Evolutionary conservation across 2,888 invertebrate genomes (phyloP), one percentile per base, ranked within the genome.

Genomic region (Eristalis intricaria): DNA sequence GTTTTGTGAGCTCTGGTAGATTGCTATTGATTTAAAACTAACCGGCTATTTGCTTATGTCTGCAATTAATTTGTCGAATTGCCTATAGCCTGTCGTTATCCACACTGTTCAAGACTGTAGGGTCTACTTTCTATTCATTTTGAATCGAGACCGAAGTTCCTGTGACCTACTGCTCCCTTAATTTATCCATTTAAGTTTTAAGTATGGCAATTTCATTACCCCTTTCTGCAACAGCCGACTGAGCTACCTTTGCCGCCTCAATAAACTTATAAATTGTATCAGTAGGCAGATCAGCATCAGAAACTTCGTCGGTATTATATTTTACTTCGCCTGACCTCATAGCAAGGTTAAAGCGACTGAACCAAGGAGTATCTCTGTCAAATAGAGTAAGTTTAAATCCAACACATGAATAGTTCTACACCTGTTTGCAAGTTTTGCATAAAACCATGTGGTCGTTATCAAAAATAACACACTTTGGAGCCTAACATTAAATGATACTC

Each of bases 21-120:
- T 35, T 35, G n/a, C n/a, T n/a, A n/a, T n/a, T n/a, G n/a, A n/a
- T n/a, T 63, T 19, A 63, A 4, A 13, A 35, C 35, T 43, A 1
- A 22, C 19, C 29, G 43, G 4, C 23, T 71, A 65, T 73, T 60
- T 61, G 8, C 4, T 11, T 4, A 15, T 73, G 73, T 15, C 43
- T 29, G 29, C 22, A 43, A 73, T 32, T 63, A 56, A 74, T 74
- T 23, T 64, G 50, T 15, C 35, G 32, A 56, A 74, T 65, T 4
- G n/a, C 56, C n/a, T 64, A 56, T 19, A 65, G 38, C 38, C 75
- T 75, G 7, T 65, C 58, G 23, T 26, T 58, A 13, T n/a, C 35
- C 22, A 65, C 11, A 7, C 26, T 26, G 4, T 19, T 58, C 3
- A 26, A 19, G 10, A 15, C 40, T 19, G 8, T 22, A 7, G 56